A percentile compares a stretch with the other conserved stretches of the same genome.
These are phyloP conservation scores for Diorhabda carinulata DNA, from an alignment of 1,140 invertebrate genomes.

Conservation along the genomic window DNA sequence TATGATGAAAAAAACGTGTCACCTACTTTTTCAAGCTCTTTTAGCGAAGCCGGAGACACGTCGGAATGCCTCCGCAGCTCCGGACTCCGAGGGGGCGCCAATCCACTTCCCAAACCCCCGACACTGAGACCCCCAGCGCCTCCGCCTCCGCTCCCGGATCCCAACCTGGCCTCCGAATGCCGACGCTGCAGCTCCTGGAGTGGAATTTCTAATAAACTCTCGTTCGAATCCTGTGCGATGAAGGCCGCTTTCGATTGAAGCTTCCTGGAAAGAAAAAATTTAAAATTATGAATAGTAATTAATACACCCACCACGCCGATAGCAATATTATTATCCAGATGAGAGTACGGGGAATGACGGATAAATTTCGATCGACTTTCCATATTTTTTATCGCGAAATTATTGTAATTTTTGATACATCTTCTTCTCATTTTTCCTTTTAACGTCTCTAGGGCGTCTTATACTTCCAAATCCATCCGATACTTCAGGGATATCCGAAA, in stretches of 20 bases:
- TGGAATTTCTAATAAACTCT: slow-evolving; percentile 73
- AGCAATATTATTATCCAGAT: no score
- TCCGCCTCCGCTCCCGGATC: slow-evolving; percentile 51
- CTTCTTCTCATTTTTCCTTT: no score
- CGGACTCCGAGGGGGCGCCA: slow-evolving; percentile 73
- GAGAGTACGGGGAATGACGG: no score
- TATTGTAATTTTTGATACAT: no score
- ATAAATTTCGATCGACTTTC: no score
- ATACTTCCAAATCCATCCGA: no score
- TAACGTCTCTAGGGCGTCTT: no score
- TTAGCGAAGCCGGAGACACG: slow-evolving; percentile 76
- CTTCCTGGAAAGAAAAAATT: slow-evolving; percentile 53
- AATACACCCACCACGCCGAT: not conserved
- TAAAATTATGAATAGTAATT: not conserved
- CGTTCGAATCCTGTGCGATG: slow-evolving; percentile 70
- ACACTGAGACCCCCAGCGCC: slow-evolving; percentile 44
- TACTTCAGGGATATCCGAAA: no score
- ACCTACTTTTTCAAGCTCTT: slow-evolving; percentile 75
- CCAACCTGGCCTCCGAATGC: slow-evolving; percentile 74
- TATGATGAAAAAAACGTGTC: not conserved
- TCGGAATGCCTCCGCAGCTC: slow-evolving; percentile 76
- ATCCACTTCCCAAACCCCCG: slow-evolving; percentile 50
- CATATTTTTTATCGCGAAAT: no score
- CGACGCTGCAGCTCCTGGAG: slow-evolving; percentile 69
- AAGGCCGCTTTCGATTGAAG: slow-evolving; percentile 64